Percentiles rank a stretch among this genome's conserved stretches.
Evolutionary conservation across 1,140 invertebrate species (phyloP).

Genomic region (Drosophila prosaltans): DNA sequence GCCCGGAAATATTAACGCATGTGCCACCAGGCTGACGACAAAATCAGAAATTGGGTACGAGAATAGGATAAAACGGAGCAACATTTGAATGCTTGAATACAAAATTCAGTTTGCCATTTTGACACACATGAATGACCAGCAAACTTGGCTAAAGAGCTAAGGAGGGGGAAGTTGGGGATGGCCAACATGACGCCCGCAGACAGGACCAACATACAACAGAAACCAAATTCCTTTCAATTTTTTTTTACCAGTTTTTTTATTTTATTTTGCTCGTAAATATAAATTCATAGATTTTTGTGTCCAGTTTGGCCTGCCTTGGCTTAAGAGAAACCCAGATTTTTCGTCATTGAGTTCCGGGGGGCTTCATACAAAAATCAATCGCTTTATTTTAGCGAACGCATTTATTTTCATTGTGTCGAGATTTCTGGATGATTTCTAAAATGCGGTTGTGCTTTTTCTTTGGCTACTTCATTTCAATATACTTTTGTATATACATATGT

Average conservation of each 20-base stretch:
- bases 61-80: constrained; percentile 24
- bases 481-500: constrained; percentile 15
- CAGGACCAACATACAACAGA: constrained; percentile 22
- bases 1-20: constrained; percentile 79
- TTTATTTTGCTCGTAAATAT: constrained; percentile 50
- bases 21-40: constrained; percentile 49
- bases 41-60: constrained; percentile 4
- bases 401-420: constrained; percentile 79
- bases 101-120: constrained; percentile 80
- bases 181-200: constrained; percentile 52
- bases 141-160: constrained; percentile 33
- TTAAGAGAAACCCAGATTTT: neutral
- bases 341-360: constrained; percentile 10
- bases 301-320: neutral
- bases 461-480: constrained; percentile 62
- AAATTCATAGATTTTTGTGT: constrained; percentile 34
- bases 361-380: constrained; percentile 66
- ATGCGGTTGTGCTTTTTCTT: constrained; percentile 22
- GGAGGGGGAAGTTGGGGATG: constrained; percentile 6
- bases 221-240: constrained; percentile 49
- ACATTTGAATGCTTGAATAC: constrained; percentile 78
- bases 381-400: constrained; percentile 73
- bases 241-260: constrained; percentile 10
- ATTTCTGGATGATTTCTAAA: constrained; percentile 59
- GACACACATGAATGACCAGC: constrained; percentile 80